Percentiles rank a stretch among this genome's conserved stretches.
Conservation (phyloP, 2,888 invertebrate species). For the Amaurobius ferox region DNA sequence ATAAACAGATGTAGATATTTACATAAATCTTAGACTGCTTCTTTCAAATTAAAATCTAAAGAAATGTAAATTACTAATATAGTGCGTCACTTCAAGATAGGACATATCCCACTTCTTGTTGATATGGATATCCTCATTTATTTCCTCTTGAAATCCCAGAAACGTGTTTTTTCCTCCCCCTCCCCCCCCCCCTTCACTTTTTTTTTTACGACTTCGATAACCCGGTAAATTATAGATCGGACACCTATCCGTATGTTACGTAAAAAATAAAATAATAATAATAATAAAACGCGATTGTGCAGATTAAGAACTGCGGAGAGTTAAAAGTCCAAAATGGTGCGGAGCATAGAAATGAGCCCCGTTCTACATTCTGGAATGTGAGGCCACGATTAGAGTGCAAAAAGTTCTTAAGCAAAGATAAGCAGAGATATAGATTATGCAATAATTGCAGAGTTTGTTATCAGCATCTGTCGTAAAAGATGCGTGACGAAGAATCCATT, state of each 20-base stretch:
- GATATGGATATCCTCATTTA: not conserved
- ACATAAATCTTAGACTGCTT: not conserved
- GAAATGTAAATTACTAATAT: too few relatives aligned
- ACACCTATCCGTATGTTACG: conserved; percentile 37
- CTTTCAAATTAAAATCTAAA: not conserved
- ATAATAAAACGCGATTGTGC: not conserved
- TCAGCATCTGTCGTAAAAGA: not conserved
- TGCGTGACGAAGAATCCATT: not conserved
- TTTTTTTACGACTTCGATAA: not conserved
- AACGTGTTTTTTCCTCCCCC: not conserved
- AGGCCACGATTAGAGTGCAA: not conserved
- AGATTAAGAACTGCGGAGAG: not conserved
- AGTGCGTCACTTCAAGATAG: not conserved
- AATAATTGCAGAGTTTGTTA: not conserved
- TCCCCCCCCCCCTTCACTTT: not conserved
- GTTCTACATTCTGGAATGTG: conserved; percentile 3
- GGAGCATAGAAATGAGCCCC: not conserved
- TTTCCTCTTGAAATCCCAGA: not conserved
- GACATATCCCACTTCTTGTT: conserved; percentile 3
- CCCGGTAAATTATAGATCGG: not conserved
- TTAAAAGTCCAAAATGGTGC: not conserved
- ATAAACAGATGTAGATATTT: too few relatives aligned
- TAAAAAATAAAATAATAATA: not conserved
- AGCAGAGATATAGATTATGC: not conserved
- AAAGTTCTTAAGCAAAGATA: conserved; percentile 6